Evolutionary conservation across 2,113 vertebrate genomes (phyloP).

Genomic region (Hyperoodon ampullatus): DNA sequence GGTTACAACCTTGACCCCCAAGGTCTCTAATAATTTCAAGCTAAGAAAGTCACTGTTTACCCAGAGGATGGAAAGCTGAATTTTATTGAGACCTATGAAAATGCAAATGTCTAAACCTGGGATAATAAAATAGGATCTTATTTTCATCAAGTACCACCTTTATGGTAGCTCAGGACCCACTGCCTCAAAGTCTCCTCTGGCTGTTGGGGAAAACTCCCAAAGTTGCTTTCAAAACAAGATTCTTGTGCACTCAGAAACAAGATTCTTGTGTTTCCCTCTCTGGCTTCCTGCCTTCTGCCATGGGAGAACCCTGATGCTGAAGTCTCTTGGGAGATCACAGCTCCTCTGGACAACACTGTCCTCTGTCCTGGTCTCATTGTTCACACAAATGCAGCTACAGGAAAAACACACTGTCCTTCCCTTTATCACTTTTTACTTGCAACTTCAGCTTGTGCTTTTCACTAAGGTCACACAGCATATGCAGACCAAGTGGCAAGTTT

Average conservation of each 20-base stretch:
- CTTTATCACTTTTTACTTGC: not conserved
- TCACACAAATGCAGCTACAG: not conserved
- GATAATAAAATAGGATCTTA: not conserved
- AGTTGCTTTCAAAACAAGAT: not conserved
- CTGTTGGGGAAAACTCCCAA: not conserved
- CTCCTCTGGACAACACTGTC: not conserved
- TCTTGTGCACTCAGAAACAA: not conserved
- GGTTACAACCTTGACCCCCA: not conserved
- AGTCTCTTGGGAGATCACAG: not conserved
- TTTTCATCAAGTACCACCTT: conserved; percentile 22
- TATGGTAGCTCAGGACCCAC: not conserved
- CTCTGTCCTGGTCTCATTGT: not conserved
- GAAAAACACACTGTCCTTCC: not conserved
- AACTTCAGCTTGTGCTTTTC: not conserved
- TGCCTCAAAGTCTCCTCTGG: not conserved
- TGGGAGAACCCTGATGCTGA: not conserved
- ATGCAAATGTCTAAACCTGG: not conserved
- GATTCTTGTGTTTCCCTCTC: not conserved
- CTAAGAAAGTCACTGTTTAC: conserved; percentile 1
- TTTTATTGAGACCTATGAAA: not conserved
- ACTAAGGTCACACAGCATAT: not conserved
- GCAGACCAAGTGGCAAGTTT: not conserved
- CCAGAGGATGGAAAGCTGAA: not conserved
- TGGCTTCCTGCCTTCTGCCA: not conserved
- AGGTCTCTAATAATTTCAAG: not conserved